Evolutionary conservation across 2,113 vertebrate genomes (phyloP), one percentile per base, ranked within the genome.

Genomic region (Microcebus jonahi): DNA sequence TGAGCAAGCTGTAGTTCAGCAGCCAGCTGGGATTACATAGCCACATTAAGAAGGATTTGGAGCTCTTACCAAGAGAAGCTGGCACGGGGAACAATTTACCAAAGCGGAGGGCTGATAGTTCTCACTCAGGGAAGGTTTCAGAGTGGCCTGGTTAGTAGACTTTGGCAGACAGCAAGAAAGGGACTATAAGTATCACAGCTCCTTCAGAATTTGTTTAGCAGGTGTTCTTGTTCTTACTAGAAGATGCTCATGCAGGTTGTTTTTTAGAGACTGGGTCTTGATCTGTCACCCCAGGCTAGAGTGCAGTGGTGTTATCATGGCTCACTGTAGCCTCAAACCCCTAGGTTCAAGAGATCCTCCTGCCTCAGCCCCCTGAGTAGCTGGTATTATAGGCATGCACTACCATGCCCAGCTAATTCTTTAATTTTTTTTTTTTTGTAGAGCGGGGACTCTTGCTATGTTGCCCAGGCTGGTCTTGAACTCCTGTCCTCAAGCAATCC

Each of bases 161-260:
- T 48, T 27, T 85, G 63, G 11, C 67, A 91, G 7, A 73, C 1
- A 80, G 3, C 25, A 50, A 59, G 14, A 5, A 0, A 71, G 23
- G 68, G 3, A 15, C 45, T 65, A 6, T 25, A 18, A 98, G 95
- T 97, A 91, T 95, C 96, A 97, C 98, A 98, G 97, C 95, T 98
- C 94, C 98, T 98, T 98, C 98, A 94, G 97, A 98, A 98, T 98
- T 98, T 98, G 97, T 98, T 97, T 36, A 97, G 97, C 0, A 98
- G 98, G 98, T 75, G 97, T 97, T 81, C 95, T 36, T 84, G 75
- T 0, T 0, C 0, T 0, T 0, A 5, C 63, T 90, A 94, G 97
- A 98, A 96, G 92, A 95, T 94, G 7, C 48, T 0, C 14, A 42
- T 15, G 0, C 0, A 31, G 1, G 27, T 18, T 7, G 0, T 0